A percentile compares a stretch with the other conserved stretches of the same genome.
Evolutionary conservation across 1,140 invertebrate genomes (phyloP).

Genomic region (Drosophila equinoxialis): DNA sequence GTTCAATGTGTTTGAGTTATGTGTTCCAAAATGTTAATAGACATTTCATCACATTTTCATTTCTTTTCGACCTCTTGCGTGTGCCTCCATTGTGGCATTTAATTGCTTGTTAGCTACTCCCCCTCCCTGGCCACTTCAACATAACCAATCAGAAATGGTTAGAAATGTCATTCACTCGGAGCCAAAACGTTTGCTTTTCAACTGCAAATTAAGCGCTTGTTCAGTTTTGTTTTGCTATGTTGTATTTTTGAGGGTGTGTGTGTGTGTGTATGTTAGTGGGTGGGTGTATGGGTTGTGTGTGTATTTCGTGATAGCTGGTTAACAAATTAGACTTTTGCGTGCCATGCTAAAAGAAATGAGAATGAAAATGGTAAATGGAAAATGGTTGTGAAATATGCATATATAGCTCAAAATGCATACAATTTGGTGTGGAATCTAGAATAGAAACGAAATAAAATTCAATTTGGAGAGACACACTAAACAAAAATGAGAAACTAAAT

Average conservation of each 20-base stretch:
- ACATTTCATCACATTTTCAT: constrained; percentile 52
- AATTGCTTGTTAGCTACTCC: constrained; percentile 66
- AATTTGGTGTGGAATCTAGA: constrained; percentile 19
- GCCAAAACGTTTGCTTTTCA: constrained; percentile 66
- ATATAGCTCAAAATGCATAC: constrained; percentile 32
- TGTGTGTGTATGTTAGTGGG: background rate
- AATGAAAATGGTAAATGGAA: constrained; percentile 42
- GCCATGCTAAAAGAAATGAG: constrained; percentile 43
- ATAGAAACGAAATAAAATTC: constrained; percentile 33
- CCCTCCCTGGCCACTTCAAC: background rate
- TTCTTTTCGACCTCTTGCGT: constrained; percentile 20
- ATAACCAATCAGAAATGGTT: background rate
- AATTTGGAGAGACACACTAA: constrained; percentile 26
- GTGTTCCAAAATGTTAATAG: constrained; percentile 56
- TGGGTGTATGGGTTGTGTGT: background rate
- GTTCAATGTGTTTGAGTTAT: constrained; percentile 3
- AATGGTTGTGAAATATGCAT: constrained; percentile 33
- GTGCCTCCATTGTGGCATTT: constrained; percentile 61
- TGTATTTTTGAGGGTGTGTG: background rate
- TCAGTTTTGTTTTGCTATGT: constrained; percentile 35
- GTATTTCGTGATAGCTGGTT: constrained; percentile 44
- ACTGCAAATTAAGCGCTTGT: constrained; percentile 70
- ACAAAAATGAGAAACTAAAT: constrained; percentile 12
- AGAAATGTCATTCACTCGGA: constrained; percentile 59
- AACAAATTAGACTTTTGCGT: constrained; percentile 77